Evolutionary conservation across 2,797 vertebrate species (phyloP), one percentile per base, ranked within the genome.

Genomic region (Rousettus madagascariensis): DNA sequence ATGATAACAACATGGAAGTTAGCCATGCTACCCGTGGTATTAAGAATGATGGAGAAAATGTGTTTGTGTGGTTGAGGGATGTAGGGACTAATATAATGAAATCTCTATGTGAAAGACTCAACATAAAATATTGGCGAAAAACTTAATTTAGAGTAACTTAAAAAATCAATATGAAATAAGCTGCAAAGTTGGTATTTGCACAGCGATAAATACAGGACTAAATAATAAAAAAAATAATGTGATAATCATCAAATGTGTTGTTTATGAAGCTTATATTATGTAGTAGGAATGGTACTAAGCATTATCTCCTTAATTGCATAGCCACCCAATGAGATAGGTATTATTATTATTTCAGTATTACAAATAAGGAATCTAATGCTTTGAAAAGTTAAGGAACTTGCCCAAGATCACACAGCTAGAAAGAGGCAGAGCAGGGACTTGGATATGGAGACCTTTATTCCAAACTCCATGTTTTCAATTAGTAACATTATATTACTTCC

Each of bases 131-230:
- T 2, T 41, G 0, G 9, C 19, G 68, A 91, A 71, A 16, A 90
- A n/a, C n/a, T 74, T 41, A 65, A 65, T 59, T 69, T 43, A 53
- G 33, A 94, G 20, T 89, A 22, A 33, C n/a, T 85, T 89, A 86
- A 6, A 30, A 93, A 66, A 41, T 20, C 16, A 53, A 33, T 66
- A 43, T 78, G 53, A 80, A 75, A 51, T 57, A 65, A 90, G 22
- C 1, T 69, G 36, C 57, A 41, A 51, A 30, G 8, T 91, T 49
- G 51, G 68, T 38, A 41, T 1, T 36, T 46, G 19, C 28, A 33
- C 3, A 51, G 36, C 4, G 79, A 49, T 91, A 93, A 71, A 86
- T 63, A 0, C 2, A 88, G 74, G 12, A 46, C 8, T 57, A 46
- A 77, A 69, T 85, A 49, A 84, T 53, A 77, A 57, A 63, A 83